These are phyloP conservation scores for Setipinna tenuifilis DNA, from an alignment of 2,797 vertebrate genomes.

Conservation along the genomic window DNA sequence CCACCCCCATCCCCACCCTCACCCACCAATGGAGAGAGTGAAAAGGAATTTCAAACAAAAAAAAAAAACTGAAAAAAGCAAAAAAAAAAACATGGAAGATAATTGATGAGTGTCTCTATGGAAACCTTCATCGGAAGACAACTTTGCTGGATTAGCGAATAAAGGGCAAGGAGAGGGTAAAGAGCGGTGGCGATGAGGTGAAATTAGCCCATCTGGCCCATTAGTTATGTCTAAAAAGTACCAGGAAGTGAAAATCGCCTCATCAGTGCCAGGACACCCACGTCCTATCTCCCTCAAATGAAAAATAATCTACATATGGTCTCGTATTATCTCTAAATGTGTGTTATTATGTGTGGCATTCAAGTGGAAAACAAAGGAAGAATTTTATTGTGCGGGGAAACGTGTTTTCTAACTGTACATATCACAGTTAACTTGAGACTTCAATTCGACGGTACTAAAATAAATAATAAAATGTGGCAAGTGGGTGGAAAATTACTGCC, in stretches of 20 bases:
- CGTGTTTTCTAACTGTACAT: too few species aligned
- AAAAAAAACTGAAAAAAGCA: neutral
- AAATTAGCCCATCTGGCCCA: neutral
- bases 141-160: neutral
- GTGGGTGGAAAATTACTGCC: too few species aligned
- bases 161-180: neutral
- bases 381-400: too few species aligned
- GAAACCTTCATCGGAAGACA: neutral
- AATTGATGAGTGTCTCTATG: neutral
- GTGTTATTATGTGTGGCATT: too few species aligned
- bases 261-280: neutral
- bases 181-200: neutral
- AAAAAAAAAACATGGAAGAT: neutral
- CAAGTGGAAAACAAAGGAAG: too few species aligned
- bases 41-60: neutral
- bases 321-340: neutral
- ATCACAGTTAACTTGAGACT: too few species aligned
- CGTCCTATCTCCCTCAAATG: neutral
- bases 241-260: neutral
- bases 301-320: neutral
- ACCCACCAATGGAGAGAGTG: neutral
- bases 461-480: too few species aligned
- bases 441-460: too few species aligned
- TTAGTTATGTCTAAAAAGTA: neutral
- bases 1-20: neutral